Percentiles rank a stretch among this genome's conserved stretches.
phyloP scores from a whole-genome alignment of 2,888 invertebrate species.

The Zygothrica quintamaculata region DNA sequence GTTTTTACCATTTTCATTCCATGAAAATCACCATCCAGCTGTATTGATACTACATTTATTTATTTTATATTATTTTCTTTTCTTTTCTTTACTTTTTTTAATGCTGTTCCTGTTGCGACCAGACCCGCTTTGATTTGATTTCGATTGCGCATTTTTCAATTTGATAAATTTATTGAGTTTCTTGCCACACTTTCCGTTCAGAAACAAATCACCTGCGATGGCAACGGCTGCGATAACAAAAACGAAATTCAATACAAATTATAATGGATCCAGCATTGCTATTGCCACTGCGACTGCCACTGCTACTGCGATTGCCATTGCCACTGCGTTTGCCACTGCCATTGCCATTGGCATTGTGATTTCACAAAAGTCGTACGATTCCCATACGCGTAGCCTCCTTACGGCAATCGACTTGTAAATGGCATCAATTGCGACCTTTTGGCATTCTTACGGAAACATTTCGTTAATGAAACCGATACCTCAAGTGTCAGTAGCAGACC shows the following conservation, averaged over 20 bases:
- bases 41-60: conserved; percentile 8
- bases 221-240: conserved; percentile 47
- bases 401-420: conserved; percentile 67
- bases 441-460: conserved; percentile 77
- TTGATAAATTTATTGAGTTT: conserved; percentile 74
- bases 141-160: conserved; percentile 74
- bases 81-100: background rate
- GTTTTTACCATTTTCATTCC: conserved; percentile 60
- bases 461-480: conserved; percentile 79
- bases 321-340: conserved; percentile 9
- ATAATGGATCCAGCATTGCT: conserved; percentile 50
- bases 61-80: conserved; percentile 44
- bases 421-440: conserved; percentile 80
- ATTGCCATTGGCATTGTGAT: conserved; percentile 20
- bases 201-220: conserved; percentile 68
- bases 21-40: conserved; percentile 56
- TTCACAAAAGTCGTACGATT: conserved; percentile 1
- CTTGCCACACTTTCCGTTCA: conserved; percentile 30
- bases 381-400: conserved; percentile 20
- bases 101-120: conserved; percentile 1
- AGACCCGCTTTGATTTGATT: conserved; percentile 68
- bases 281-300: conserved; percentile 22
- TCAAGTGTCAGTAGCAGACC: conserved; percentile 65
- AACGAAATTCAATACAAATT: conserved; percentile 72
- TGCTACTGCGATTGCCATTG: conserved; percentile 23